Evolutionary conservation across 1,140 invertebrate species (phyloP), one percentile per base, ranked within the genome.

Genomic region (Polyergus mexicanus): DNA sequence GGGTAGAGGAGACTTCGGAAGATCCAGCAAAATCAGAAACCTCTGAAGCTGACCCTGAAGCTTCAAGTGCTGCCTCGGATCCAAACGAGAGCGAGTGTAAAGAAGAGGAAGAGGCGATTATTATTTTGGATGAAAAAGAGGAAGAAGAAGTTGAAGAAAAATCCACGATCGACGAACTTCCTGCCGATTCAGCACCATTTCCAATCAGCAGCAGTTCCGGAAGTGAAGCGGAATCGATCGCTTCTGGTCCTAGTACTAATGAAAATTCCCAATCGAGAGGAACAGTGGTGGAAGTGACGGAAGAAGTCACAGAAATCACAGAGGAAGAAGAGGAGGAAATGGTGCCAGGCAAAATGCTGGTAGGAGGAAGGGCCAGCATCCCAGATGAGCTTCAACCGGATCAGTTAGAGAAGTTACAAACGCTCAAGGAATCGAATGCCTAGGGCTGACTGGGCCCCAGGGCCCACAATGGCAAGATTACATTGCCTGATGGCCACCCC

Each of bases 351-450:
- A 97, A 97, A 77, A 96, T 97, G 84, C 95, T 97, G 3, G 96
- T 97, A 7, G 97, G 97, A 51, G 97, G 97, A 54, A 95, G 97
- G 28, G 97, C 97, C 35, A 97, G 97, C 88, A 98, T 98, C 92
- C 98, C 98, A 10, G 97, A 98, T 91, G 98, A 98, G 93, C 95
- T 98, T 65, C 97, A 98, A 92, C 97, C 97, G 2, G 97, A 98
- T 91, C 98, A 98, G 94, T 95, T 98, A 86, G 98, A 97, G 38
- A 96, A 97, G 92, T 96, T 98, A 44, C 97, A 98, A 92, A 97
- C 97, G 92, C 95, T 98, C 22, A 98, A 98, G 94, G 98, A 98
- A 94, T 98, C 98, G 76, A 98, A 98, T 94, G 98, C 98, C 95
- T 98, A 97, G 94, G 93, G 93, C 90, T 93, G 92, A 93, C 92